Conservation (phyloP, 1,140 invertebrate species). For the Cydia amplana region DNA sequence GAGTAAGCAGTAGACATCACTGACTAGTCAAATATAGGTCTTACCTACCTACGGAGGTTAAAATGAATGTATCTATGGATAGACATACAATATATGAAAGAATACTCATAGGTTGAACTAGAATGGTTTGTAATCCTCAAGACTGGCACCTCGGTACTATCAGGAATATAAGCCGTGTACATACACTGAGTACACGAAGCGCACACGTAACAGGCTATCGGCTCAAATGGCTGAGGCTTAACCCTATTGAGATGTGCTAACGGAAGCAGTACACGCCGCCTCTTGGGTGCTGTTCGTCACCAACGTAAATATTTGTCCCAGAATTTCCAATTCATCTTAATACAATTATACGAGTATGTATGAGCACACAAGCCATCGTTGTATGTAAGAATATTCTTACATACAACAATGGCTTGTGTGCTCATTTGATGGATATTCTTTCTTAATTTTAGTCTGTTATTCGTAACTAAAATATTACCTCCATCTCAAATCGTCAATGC, state of each 20-base stretch:
- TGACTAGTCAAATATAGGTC: too few species aligned
- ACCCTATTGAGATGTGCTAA: slow-evolving; percentile 26
- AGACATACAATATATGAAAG: too few species aligned
- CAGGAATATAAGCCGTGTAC: not conserved
- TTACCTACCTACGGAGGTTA: too few species aligned
- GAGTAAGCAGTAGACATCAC: too few species aligned
- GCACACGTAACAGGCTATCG: slow-evolving; percentile 10
- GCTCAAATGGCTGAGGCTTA: not conserved
- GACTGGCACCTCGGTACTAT: not conserved
- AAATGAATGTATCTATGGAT: too few species aligned
- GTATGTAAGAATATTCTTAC: too few species aligned
- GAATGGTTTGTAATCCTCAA: slow-evolving; percentile 1
- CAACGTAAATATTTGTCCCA: not conserved
- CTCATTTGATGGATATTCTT: not conserved
- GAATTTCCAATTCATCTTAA: not conserved
- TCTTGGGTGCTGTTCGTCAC: slow-evolving; percentile 1
- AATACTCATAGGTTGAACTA: too few species aligned
- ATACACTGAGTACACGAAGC: not conserved
- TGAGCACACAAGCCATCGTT: too few species aligned
- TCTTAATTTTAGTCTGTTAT: too few species aligned
- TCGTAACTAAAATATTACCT: too few species aligned
- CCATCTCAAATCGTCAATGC: too few species aligned
- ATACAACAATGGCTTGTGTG: not conserved
- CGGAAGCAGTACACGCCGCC: slow-evolving; percentile 19
- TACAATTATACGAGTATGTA: too few species aligned